Evolutionary conservation across 1,140 invertebrate species (phyloP).

Genomic region (Sarcophaga peregrina): DNA sequence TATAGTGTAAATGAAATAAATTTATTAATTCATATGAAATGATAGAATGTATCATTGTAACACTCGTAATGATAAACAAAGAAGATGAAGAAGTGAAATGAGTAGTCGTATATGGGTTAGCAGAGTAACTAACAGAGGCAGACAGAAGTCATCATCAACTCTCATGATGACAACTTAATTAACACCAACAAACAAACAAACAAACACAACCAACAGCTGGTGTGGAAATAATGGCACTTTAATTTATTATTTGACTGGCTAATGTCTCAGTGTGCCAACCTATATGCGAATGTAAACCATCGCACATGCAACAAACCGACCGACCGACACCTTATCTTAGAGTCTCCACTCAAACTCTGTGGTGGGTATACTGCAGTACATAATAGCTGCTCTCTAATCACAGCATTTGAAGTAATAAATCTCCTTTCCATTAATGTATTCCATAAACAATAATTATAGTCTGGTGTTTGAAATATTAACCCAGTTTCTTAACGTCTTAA

Average conservation of each 20-base stretch:
- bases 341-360: too few species aligned
- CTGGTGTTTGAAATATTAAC: too few species aligned
- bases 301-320: too few species aligned
- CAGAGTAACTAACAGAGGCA: not conserved
- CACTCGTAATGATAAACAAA: not conserved
- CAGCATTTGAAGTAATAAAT: too few species aligned
- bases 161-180: slow-evolving; percentile 21
- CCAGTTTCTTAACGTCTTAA: too few species aligned
- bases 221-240: not conserved
- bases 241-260: not conserved
- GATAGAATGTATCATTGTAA: not conserved
- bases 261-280: too few species aligned
- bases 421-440: too few species aligned
- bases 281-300: too few species aligned
- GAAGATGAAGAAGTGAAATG: not conserved
- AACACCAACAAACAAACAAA: not conserved
- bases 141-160: not conserved
- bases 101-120: not conserved
- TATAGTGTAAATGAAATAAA: not conserved
- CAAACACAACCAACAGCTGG: not conserved
- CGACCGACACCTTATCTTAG: too few species aligned
- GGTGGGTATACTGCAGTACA: too few species aligned
- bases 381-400: too few species aligned
- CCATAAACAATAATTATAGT: too few species aligned
- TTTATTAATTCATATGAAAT: slow-evolving; percentile 5